These are phyloP conservation scores for Ceyx margarethae DNA, from an alignment of 2,113 vertebrate species.

Conservation along the genomic window DNA sequence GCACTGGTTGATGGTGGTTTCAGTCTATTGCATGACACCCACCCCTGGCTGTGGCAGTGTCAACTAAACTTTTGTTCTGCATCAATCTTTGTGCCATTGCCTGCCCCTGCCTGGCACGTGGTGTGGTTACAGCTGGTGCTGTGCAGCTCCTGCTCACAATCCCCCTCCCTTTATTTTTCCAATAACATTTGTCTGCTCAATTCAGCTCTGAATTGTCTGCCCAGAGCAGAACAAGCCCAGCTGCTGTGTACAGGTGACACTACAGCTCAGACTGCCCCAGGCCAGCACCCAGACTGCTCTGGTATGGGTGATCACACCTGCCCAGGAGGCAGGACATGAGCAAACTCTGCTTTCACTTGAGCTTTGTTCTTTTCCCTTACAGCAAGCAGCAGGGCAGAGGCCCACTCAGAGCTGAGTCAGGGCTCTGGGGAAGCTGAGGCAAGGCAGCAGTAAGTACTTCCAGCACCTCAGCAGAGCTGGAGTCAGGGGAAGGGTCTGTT, in stretches of 20 bases:
- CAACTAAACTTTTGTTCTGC: neutral
- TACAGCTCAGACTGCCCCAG: neutral
- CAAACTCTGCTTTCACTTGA: neutral
- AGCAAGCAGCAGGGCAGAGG: neutral
- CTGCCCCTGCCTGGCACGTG: neutral
- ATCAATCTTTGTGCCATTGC: neutral
- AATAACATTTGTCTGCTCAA: neutral
- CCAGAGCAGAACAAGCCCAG: neutral
- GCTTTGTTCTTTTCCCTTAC: neutral
- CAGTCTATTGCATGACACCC: rapidly evolving
- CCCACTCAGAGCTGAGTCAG: neutral
- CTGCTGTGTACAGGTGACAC: rapidly evolving
- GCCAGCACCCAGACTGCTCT: neutral
- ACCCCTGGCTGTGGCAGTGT: neutral
- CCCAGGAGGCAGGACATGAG: neutral
- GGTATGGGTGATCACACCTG: rapidly evolving
- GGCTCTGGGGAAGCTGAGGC: neutral
- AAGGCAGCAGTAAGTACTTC: neutral
- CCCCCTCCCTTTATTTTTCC: rapidly evolving
- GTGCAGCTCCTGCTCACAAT: neutral
- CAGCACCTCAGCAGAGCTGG: no score
- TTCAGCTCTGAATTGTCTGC: neutral
- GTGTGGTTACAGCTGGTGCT: neutral
- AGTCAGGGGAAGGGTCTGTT: neutral
- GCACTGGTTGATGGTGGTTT: neutral